Evolutionary conservation across 2,797 vertebrate species (phyloP).

Genomic region (Sciurus vulgaris): DNA sequence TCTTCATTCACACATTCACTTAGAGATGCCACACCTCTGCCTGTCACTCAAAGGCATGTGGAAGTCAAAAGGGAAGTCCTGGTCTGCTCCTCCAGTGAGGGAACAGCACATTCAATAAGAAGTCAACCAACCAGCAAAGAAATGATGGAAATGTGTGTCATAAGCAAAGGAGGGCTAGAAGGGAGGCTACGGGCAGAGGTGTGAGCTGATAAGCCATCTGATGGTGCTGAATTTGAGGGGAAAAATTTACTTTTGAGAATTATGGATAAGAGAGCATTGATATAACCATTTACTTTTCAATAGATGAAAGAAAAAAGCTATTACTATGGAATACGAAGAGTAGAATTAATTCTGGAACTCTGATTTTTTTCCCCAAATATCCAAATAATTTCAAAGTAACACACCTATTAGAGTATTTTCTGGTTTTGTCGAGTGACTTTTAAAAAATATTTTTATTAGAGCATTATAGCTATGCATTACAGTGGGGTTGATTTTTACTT

Average conservation of each 20-base stretch:
- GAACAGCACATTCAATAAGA: neutral
- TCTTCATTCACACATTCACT: neutral
- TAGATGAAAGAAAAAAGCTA: neutral
- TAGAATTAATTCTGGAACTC: neutral
- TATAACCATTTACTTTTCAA: neutral
- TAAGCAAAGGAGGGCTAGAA: neutral
- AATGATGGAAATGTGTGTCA: neutral
- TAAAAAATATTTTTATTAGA: no score
- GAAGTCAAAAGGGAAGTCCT: constrained; percentile 36
- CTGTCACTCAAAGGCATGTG: neutral
- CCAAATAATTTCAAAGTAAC: neutral
- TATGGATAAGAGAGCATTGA: neutral
- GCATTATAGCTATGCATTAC: no score
- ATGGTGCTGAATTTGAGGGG: neutral
- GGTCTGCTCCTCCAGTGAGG: neutral
- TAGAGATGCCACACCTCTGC: no score
- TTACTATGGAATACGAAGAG: neutral
- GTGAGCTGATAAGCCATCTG: neutral
- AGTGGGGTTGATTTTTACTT: no score
- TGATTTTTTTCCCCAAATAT: neutral
- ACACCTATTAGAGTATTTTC: neutral
- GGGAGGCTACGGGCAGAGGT: neutral
- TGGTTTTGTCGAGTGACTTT: no score
- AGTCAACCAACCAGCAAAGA: neutral
- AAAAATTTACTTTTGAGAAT: neutral